Conservation (phyloP, 2,888 invertebrate species). For the Cheilosia grossa region DNA sequence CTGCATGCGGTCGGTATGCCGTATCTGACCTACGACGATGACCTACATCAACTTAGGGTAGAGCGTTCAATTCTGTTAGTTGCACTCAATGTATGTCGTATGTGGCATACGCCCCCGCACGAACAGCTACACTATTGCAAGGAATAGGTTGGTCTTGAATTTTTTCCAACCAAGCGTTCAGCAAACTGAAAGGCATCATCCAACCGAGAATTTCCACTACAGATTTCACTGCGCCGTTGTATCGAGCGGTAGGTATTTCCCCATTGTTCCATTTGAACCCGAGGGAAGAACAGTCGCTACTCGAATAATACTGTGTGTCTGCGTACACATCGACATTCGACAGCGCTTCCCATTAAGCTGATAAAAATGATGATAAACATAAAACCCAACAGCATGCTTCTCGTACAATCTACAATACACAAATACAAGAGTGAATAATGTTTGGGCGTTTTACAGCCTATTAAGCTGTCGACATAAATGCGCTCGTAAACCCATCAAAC, state of each 20-base stretch:
- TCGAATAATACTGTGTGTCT: background rate
- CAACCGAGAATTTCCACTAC: background rate
- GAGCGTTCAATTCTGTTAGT: slow-evolving; percentile 6
- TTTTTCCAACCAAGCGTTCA: slow-evolving; percentile 68
- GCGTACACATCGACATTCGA: background rate
- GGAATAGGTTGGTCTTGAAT: slow-evolving; percentile 60
- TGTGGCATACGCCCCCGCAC: slow-evolving; percentile 33
- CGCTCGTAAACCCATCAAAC: slow-evolving; percentile 82
- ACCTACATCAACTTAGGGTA: slow-evolving; percentile 34
- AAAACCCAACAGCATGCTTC: background rate
- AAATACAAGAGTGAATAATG: slow-evolving; percentile 4
- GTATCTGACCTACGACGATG: background rate
- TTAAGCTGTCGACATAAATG: slow-evolving; percentile 81
- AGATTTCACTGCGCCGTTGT: background rate
- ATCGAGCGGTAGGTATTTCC: background rate
- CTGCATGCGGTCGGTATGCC: background rate
- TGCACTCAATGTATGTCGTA: background rate
- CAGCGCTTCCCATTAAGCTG: slow-evolving; percentile 9
- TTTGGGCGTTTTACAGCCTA: slow-evolving; percentile 76
- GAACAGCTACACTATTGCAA: slow-evolving; percentile 10
- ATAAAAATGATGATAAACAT: slow-evolving; percentile 9
- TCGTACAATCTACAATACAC: too few relatives aligned
- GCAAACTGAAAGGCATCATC: slow-evolving; percentile 35
- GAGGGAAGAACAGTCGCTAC: background rate
- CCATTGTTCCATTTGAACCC: slow-evolving; percentile 2